Evolutionary conservation across 1,140 invertebrate genomes (phyloP).

Genomic region (Aphaenogaster rudis): DNA sequence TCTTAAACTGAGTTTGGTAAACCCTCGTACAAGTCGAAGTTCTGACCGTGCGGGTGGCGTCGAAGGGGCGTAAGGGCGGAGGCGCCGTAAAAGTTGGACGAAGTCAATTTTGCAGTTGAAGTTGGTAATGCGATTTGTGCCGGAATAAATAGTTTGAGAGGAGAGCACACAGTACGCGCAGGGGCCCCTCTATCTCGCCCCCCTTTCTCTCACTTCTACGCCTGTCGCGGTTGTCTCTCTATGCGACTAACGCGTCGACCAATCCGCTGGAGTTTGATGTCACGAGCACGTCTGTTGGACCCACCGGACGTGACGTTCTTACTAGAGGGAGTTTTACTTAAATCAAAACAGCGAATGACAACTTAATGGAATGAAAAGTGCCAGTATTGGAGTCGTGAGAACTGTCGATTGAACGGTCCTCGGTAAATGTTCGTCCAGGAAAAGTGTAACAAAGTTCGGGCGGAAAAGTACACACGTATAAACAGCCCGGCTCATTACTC

Average conservation of each 20-base stretch:
- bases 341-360: slow-evolving; percentile 45
- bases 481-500: slow-evolving; percentile 44
- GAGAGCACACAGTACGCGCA: slow-evolving; percentile 51
- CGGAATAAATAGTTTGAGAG: slow-evolving; percentile 85
- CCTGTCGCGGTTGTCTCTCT: slow-evolving; percentile 63
- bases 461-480: slow-evolving; percentile 25
- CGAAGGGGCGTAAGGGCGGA: slow-evolving; percentile 79
- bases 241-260: slow-evolving; percentile 65
- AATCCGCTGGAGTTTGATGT: slow-evolving; percentile 74
- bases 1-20: slow-evolving; percentile 87
- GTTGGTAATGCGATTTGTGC: slow-evolving; percentile 87
- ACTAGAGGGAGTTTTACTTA: slow-evolving; percentile 60
- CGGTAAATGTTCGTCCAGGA: slow-evolving; percentile 6
- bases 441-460: neutral
- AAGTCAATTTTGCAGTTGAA: slow-evolving; percentile 87
- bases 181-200: slow-evolving; percentile 54
- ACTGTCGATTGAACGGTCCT: slow-evolving; percentile 5
- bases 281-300: slow-evolving; percentile 68
- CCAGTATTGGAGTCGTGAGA: slow-evolving; percentile 23
- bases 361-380: slow-evolving; percentile 60
- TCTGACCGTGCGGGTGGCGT: slow-evolving; percentile 81
- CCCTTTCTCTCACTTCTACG: slow-evolving; percentile 61
- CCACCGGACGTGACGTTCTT: slow-evolving; percentile 69
- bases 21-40: slow-evolving; percentile 86
- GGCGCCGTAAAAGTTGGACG: slow-evolving; percentile 86